Evolutionary conservation across 2,888 invertebrate species (phyloP), one percentile per base, ranked within the genome.

Genomic region (Phyllotreta striolata): DNA sequence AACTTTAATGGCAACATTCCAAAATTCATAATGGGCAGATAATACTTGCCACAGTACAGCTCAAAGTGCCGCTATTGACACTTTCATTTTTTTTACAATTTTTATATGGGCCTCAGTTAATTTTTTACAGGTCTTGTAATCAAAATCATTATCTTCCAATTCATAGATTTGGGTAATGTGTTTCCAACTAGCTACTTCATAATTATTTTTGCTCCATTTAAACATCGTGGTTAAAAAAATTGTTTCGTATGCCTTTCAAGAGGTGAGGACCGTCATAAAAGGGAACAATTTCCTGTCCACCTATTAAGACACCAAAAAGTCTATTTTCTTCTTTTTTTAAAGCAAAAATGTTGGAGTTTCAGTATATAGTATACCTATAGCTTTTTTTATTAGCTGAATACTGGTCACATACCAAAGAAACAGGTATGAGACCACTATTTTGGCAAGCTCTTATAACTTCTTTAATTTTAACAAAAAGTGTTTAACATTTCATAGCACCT

Each of bases 21-120:
- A 24, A 24, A 24, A 24, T 24, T 24, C 24, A 24, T 24, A 4
- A 24, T n/a, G n/a, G 24, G 24, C 1, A 24, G 24, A 24, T 24
- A 24, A 24, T 35, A 47, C 24, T 35, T 9, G 47, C 47, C 9
- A 47, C 47, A 47, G 13, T 47, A 14, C 9, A 34, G 47, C 47
- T 47, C 9, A 47, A 47, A 1, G 35, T 47, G 47, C 47, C n/a
- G 46, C 46, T 46, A 46, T 10, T 14, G 46, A 46, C 13, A 46
- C 44, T 44, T 44, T 4, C 44, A 43, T 12, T 46, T 46, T 46
- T 46, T 46, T 46, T 12, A n/a, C 35, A 24, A 14, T 47, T 47
- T 47, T 3, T 9, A 47, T 10, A 47, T 14, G 8, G 1, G 4
- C 24, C 5, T 34, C n/a, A 8, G 14, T 47, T 10, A 47, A 14